These are phyloP conservation scores for Keiferia lycopersicella DNA, from an alignment of 2,888 invertebrate species.

Conservation along the genomic window DNA sequence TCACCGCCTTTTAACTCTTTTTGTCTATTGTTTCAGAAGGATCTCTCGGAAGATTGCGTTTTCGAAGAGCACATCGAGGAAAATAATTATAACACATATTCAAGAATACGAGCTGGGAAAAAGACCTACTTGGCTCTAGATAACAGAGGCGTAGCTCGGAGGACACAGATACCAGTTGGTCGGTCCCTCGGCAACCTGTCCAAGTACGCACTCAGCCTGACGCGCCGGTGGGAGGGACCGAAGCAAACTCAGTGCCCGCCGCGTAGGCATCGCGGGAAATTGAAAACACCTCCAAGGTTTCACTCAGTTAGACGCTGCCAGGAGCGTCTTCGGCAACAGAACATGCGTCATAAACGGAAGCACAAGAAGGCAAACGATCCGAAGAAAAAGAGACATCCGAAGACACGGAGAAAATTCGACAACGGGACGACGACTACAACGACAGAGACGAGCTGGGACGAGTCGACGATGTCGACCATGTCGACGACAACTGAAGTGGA, in stretches of 20 bases:
- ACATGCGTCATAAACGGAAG: conserved; percentile 70
- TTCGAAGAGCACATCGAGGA: conserved; percentile 93
- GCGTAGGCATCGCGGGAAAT: conserved; percentile 69
- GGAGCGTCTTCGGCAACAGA: conserved; percentile 73
- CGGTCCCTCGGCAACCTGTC: conserved; percentile 87
- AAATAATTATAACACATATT: conserved; percentile 93
- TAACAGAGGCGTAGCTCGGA: conserved; percentile 86
- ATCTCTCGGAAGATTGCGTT: conserved; percentile 91
- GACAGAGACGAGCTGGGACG: conserved; percentile 73
- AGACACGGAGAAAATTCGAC: conserved; percentile 77
- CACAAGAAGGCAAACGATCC: conserved; percentile 76
- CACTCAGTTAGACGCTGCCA: conserved; percentile 65
- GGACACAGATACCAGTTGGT: conserved; percentile 85
- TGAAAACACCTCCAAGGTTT: conserved; percentile 68
- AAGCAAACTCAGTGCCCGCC: conserved; percentile 64
- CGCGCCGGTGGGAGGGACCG: conserved; percentile 62
- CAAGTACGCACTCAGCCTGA: conserved; percentile 85
- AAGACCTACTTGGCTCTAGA: conserved; percentile 90
- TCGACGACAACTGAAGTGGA: conserved; percentile 73
- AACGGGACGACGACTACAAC: conserved; percentile 74
- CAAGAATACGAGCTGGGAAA: conserved; percentile 84
- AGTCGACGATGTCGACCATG: conserved; percentile 77
- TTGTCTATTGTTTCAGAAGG: conserved; percentile 87
- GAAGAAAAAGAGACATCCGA: conserved; percentile 79
- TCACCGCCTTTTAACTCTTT: conserved; percentile 33